These are phyloP conservation scores for Ophraella communa DNA, from an alignment of 2,888 invertebrate species.

Conservation along the genomic window DNA sequence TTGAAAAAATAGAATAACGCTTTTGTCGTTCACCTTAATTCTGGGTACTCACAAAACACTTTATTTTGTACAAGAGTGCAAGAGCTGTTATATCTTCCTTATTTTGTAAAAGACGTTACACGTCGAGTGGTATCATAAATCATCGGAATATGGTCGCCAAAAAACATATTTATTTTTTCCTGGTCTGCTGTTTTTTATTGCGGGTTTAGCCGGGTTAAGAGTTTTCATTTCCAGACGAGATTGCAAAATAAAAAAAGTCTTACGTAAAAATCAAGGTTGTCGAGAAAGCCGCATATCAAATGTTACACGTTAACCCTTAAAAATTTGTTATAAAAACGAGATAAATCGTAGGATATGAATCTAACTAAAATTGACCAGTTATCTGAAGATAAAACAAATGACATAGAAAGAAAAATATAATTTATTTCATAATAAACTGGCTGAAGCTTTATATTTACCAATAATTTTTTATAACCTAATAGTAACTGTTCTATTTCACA, in stretches of 20 bases:
- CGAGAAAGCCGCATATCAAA: background rate
- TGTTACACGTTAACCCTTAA: background rate
- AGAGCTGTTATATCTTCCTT: conserved; percentile 32
- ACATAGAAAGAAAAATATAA: too few species aligned
- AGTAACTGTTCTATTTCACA: too few species aligned
- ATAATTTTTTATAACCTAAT: too few species aligned
- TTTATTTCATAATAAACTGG: too few species aligned
- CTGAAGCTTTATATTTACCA: too few species aligned
- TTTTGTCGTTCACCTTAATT: conserved; percentile 23
- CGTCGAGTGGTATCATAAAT: conserved; percentile 25
- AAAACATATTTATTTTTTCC: conserved; percentile 26
- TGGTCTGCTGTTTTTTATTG: conserved; percentile 19
- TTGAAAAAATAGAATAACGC: conserved; percentile 16
- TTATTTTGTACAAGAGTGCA: conserved; percentile 27
- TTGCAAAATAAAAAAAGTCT: background rate
- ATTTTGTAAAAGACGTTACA: conserved; percentile 33
- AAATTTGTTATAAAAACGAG: background rate
- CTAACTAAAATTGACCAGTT: too few species aligned
- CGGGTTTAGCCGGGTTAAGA: conserved; percentile 13
- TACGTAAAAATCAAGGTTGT: background rate
- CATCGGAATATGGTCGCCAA: conserved; percentile 20
- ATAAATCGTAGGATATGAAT: background rate
- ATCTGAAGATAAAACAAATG: too few species aligned
- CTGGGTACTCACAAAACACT: conserved; percentile 31
- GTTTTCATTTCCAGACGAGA: conserved; percentile 12